Evolutionary conservation across 2,888 invertebrate species (phyloP), one percentile per base, ranked within the genome.

Genomic region (Lithophane leautieri): DNA sequence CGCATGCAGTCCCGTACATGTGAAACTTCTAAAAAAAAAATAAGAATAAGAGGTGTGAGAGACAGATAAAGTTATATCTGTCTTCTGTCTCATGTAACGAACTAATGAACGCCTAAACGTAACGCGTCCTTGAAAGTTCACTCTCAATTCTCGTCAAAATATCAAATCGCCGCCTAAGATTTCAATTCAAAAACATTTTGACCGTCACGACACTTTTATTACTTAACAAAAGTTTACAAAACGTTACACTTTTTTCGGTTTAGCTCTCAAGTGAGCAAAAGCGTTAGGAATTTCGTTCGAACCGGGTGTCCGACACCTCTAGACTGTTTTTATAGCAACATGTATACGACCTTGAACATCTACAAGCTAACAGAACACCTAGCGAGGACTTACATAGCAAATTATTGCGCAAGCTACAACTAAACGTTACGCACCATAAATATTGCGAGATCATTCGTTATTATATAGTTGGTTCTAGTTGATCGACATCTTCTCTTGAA

Each of bases 401-500:
- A 86, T 89, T 88, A 91, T 90, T 89, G 89, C 86, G 77, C 76
- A 88, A 89, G 88, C 89, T 81, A 83, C 70, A 85, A 82, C 80
- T 85, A 83, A 85, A 82, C 61, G 60, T 67, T 73, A 84, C 91
- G 92, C 92, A 92, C 91, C 91, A 90, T 81, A 89, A 73, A 81
- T 92, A 93, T 93, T 91, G 92, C 91, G 94, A 95, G 94, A 95
- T 95, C 94, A 93, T 89, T 89, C 79, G 86, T 87, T 86, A 81
- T 73, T 82, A 75, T 80, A 68, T 71, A 76, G 85, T 74, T 79
- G 47, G 68, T 82, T 79, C 67, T 81, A 95, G 88, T 94, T 95
- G 82, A 97, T 97, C 62, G 97, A 96, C 94, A 97, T 96, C 92
- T 97, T 97, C 92, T 98, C 98, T 96, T 98, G 97, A 22, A 98